Base-by-base conservation (phyloP, 2,888 invertebrate genomes). In the Oscheius sp. region DNA sequence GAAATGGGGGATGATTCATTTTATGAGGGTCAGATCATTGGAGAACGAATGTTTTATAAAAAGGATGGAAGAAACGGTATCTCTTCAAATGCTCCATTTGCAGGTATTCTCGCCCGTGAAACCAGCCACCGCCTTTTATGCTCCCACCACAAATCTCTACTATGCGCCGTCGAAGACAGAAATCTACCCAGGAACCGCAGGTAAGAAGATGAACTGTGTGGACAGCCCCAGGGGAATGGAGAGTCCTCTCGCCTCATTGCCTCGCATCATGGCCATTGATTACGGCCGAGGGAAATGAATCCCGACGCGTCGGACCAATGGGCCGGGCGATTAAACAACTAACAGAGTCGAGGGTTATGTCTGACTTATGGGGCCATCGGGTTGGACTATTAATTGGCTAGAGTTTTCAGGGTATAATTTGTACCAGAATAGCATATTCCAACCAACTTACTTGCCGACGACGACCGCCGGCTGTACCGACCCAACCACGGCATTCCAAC, bases 101-200 rank as follows among this genome's bases (percentile, higher is more conserved):
- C 64, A 74, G 74, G 74, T 74, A 13, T 74, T 71, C 66, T 71
- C 74, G 1, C 74, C 74, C n/a, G 74, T 74, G 49, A 74, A 74
- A 52, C 74, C 74, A 23, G 46, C 63, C 25, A 49, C 73, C 21
- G 49, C 61, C 41, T 74, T 63, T 66, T 63, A 74, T 45, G 27
- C 61, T 23, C 41, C 64, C 13, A 41, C 69, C n/a, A 58, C 59
- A 6, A 61, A 53, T 59, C 35, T 74, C 21, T 74, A 74, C 46
- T 56, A 70, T 1, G 63, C 69, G n/a, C 69, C 69, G 16, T 49
- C 59, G 12, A 70, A 70, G 35, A 45, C 61, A 18, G 70, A 46
- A 13, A 27, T 45, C 35, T 58, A 70, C 23, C n/a, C 53, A 12
- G 55, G 55, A 7, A 41, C 55, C 13, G 55, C 55, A 56, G 70